Evolutionary conservation across 2,888 invertebrate species (phyloP).

Genomic region (Aphodius granarius): DNA sequence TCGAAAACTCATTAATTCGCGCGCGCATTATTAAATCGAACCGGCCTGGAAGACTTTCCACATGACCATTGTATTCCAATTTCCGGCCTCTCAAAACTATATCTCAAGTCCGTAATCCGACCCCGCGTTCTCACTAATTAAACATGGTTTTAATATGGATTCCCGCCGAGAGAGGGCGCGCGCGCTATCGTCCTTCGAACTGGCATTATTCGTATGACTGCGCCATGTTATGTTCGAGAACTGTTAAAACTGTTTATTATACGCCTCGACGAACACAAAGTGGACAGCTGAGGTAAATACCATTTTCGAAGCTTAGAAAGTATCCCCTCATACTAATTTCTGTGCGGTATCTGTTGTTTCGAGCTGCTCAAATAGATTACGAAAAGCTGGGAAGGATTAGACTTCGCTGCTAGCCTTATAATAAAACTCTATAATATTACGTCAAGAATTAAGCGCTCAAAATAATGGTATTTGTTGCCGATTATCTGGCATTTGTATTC

Average conservation of each 20-base stretch:
- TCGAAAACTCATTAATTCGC: slow-evolving; percentile 31
- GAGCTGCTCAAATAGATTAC: not conserved
- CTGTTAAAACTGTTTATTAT: slow-evolving; percentile 19
- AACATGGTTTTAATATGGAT: slow-evolving; percentile 28
- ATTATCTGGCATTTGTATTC: too few relatives aligned
- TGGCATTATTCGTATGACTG: not conserved
- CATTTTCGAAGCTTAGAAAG: not conserved
- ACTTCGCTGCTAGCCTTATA: not conserved
- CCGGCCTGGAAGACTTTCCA: slow-evolving; percentile 25
- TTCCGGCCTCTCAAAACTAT: slow-evolving; percentile 30
- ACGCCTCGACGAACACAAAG: slow-evolving; percentile 8
- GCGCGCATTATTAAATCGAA: slow-evolving; percentile 29
- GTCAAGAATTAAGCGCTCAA: not conserved
- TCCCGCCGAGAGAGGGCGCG: slow-evolving; percentile 8
- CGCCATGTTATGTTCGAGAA: slow-evolving; percentile 2
- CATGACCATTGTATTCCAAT: slow-evolving; percentile 32
- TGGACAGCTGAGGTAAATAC: slow-evolving; percentile 13
- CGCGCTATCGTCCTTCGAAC: too few relatives aligned
- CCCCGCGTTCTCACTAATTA: slow-evolving; percentile 29
- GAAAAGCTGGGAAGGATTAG: not conserved
- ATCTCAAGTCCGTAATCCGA: slow-evolving; percentile 36
- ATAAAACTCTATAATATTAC: not conserved
- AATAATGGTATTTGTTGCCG: not conserved
- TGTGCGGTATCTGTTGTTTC: not conserved
- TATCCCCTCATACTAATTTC: not conserved